Conservation (phyloP, 2,797 vertebrate species). For the Syngnathus acus region DNA sequence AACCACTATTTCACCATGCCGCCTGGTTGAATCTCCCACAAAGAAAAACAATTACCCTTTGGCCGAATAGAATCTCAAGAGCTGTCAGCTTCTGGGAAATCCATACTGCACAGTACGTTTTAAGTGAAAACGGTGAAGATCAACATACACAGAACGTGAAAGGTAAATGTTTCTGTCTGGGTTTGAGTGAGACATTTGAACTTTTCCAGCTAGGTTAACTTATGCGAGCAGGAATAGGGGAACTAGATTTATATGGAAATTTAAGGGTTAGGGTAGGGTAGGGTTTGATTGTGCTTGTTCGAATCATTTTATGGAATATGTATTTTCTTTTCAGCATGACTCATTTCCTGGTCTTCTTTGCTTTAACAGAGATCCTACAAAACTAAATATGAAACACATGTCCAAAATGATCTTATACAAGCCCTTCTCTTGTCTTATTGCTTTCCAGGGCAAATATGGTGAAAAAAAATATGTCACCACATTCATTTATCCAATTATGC, state of each 20-base stretch:
- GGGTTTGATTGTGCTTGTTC: too few species aligned
- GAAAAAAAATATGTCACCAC: constrained; percentile 1
- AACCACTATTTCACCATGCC: background rate
- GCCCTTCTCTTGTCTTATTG: background rate
- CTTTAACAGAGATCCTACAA: background rate
- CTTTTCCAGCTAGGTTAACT: constrained; percentile 67
- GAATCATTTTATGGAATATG: too few species aligned
- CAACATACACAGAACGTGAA: constrained; percentile 45
- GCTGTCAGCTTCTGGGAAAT: background rate
- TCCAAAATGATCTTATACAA: background rate
- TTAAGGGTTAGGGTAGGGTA: constrained; percentile 39
- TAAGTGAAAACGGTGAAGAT: constrained; percentile 35
- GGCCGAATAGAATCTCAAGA: background rate
- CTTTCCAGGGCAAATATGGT: background rate
- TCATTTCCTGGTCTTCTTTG: background rate
- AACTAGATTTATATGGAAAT: constrained; percentile 73
- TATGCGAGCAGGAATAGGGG: constrained; percentile 70
- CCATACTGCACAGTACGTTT: background rate
- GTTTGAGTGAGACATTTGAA: constrained; percentile 68
- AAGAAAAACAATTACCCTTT: background rate
- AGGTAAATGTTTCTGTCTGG: constrained; percentile 58
- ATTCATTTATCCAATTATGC: constrained; percentile 6
- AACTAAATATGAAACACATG: background rate
- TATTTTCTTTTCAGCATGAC: background rate
- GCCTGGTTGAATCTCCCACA: background rate